phyloP scores from a whole-genome alignment of 1,140 invertebrate species.

The Bombus vancouverensis region DNA sequence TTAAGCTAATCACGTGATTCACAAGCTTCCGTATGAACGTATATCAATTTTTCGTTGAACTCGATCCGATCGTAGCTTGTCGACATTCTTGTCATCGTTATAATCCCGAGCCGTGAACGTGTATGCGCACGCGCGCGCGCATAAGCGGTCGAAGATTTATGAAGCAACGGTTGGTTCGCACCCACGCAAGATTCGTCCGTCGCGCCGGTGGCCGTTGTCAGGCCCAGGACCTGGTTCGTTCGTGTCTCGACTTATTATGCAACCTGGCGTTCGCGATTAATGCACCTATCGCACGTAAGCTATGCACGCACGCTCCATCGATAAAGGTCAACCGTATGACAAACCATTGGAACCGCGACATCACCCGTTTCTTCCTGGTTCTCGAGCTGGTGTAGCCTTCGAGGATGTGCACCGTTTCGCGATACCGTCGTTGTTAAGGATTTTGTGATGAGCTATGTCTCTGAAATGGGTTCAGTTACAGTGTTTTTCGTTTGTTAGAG shows the following conservation, averaged over 20 bases:
- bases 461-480: no score
- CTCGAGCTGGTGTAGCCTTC: slow-evolving; percentile 10
- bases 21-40: background rate
- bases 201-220: slow-evolving; percentile 67
- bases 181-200: slow-evolving; percentile 62
- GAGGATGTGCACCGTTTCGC: background rate
- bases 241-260: slow-evolving; percentile 68
- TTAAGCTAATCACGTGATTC: no score
- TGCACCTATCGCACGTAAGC: slow-evolving; percentile 67
- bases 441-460: no score
- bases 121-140: background rate
- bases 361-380: slow-evolving; percentile 41
- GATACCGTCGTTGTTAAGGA: background rate
- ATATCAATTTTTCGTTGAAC: slow-evolving; percentile 55
- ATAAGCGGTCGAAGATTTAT: slow-evolving; percentile 70
- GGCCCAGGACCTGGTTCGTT: slow-evolving; percentile 49
- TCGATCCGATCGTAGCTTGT: slow-evolving; percentile 62
- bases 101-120: background rate
- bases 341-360: slow-evolving; percentile 32
- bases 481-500: background rate
- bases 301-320: slow-evolving; percentile 54
- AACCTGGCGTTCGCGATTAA: slow-evolving; percentile 69
- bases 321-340: slow-evolving; percentile 58
- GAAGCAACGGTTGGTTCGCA: slow-evolving; percentile 63
- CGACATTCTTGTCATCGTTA: slow-evolving; percentile 17